These are phyloP conservation scores for Meghimatium bilineatum DNA, from an alignment of 2,888 invertebrate species.

Conservation along the genomic window DNA sequence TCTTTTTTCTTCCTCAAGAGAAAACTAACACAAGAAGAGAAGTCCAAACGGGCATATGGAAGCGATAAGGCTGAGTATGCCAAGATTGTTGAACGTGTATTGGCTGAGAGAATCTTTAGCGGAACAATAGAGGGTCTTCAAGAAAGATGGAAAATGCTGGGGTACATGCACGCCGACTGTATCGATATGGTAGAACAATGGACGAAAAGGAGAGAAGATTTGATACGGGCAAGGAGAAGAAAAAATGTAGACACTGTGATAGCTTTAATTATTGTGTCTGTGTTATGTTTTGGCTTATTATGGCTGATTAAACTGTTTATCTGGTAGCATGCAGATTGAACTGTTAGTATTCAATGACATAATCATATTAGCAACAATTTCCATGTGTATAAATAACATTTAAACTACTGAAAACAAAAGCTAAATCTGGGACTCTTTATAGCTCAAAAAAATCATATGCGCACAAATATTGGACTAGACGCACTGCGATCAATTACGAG, in stretches of 20 bases:
- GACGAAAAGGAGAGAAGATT: constrained; percentile 32
- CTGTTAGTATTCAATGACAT: too few relatives aligned
- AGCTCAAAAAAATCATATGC: too few relatives aligned
- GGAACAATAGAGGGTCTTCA: constrained; percentile 61
- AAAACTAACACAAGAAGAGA: constrained; percentile 45
- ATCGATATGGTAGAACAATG: constrained; percentile 56
- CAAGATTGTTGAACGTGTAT: constrained; percentile 58
- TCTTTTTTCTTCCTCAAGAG: constrained; percentile 4
- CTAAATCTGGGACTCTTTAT: too few relatives aligned
- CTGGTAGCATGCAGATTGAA: neutral
- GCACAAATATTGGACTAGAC: too few relatives aligned
- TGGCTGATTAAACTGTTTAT: constrained; percentile 7
- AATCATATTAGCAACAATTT: too few relatives aligned
- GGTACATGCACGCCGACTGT: constrained; percentile 66
- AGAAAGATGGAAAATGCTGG: constrained; percentile 65
- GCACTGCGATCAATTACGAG: too few relatives aligned
- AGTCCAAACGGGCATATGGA: constrained; percentile 57
- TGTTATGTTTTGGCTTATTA: neutral
- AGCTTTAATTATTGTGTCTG: neutral
- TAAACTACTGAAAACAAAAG: too few relatives aligned
- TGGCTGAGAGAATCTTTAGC: constrained; percentile 58
- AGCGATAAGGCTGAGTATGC: constrained; percentile 59
- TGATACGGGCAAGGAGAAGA: neutral
- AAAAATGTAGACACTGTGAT: constrained; percentile 20
- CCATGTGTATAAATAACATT: too few relatives aligned